A percentile compares a stretch with the other conserved stretches of the same genome.
phyloP scores from a whole-genome alignment of 2,113 vertebrate species.

The Ceyx margarethae region DNA sequence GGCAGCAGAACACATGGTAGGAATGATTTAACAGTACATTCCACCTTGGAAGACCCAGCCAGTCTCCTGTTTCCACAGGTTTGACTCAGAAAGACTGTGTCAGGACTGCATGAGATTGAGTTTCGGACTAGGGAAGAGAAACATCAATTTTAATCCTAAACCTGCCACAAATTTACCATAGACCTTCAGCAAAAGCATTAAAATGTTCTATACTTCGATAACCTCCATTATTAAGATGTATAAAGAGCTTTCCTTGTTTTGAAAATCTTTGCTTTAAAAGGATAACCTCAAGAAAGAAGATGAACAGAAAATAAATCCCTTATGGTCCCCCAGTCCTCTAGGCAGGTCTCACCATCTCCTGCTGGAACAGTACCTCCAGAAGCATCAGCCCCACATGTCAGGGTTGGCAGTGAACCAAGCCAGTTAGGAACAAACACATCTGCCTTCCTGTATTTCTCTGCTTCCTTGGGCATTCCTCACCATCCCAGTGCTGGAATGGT shows the following conservation, averaged over 20 bases:
- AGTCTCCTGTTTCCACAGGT: neutral
- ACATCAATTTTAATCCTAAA: neutral
- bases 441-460: neutral
- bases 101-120: neutral
- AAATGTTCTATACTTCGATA: neutral
- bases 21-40: neutral
- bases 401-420: neutral
- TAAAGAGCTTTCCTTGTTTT: neutral
- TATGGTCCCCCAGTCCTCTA: neutral
- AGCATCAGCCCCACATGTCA: rapidly evolving
- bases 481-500: neutral
- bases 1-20: neutral
- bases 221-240: neutral
- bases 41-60: neutral
- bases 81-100: neutral
- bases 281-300: neutral
- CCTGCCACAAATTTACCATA: neutral
- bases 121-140: neutral
- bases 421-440: rapidly evolving
- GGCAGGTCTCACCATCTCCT: neutral
- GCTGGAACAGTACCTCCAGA: neutral
- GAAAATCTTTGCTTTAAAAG: neutral
- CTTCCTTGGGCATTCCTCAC: neutral
- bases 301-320: neutral
- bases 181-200: neutral